Conservation (phyloP, 1,140 invertebrate species). For the Lutraria rhynchaena region DNA sequence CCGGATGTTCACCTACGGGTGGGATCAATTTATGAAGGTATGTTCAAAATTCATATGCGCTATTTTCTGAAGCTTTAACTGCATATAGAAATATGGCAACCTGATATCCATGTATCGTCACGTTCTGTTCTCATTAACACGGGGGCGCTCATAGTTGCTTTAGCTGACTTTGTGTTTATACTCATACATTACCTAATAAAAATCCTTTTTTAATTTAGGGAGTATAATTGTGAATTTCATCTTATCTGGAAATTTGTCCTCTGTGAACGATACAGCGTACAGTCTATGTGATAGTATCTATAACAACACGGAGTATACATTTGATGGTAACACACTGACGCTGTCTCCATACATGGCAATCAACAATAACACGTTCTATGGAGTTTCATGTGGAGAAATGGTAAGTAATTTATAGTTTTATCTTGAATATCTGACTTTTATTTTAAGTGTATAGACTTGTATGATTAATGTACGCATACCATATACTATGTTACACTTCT, state of each 20-base stretch:
- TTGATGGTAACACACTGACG: slow-evolving; percentile 3
- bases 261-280: slow-evolving; percentile 23
- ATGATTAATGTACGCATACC: too few relatives aligned
- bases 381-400: slow-evolving; percentile 7
- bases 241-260: not conserved
- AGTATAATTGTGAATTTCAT: slow-evolving; percentile 36
- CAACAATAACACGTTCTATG: slow-evolving; percentile 14
- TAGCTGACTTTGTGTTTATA: too few relatives aligned
- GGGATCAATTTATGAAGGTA: slow-evolving; percentile 8
- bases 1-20: not conserved
- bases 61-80: too few relatives aligned
- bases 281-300: slow-evolving; percentile 39
- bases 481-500: too few relatives aligned
- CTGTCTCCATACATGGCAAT: slow-evolving; percentile 26
- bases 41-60: too few relatives aligned
- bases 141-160: too few relatives aligned
- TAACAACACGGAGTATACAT: slow-evolving; percentile 6
- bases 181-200: too few relatives aligned
- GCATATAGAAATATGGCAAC: too few relatives aligned
- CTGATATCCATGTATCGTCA: too few relatives aligned
- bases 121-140: too few relatives aligned
- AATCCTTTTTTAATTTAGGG: not conserved
- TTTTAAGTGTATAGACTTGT: too few relatives aligned
- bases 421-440: not conserved
- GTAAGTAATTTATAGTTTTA: not conserved